Base-by-base conservation (phyloP, 2,888 invertebrate species). In the Lasioglossum malachurum region DNA sequence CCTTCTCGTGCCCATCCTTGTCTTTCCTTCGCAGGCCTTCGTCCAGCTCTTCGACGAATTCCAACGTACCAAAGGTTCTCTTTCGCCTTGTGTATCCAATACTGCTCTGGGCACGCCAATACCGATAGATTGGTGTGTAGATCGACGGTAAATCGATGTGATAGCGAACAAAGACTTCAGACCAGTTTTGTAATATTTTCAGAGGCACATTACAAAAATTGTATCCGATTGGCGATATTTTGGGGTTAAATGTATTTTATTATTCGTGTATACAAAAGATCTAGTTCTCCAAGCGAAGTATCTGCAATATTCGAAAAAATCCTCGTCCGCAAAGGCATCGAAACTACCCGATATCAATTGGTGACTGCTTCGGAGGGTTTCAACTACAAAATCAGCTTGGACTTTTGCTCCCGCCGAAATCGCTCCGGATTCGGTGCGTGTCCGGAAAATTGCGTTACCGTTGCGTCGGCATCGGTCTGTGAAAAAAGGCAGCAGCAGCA, bases 371-470 rank as follows among this genome's bases (percentile, higher is more conserved):
- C 53, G 53, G 23, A 53, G 8, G 10, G 23, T 23, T 53, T 23
- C 23, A 53, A 10, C 8, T 23, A 53, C 23, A 53, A 53, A 53
- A 53, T 23, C 53, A 10, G 53, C 53, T 23, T 23, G 8, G 23
- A 23, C 8, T 60, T 27, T 14, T 27, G 27, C 4, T n/a, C 14
- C 27, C 4, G 60, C 27, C 41, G n/a, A 81, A 73, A 75, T 44
- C 31, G 19, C 41, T 44, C 12, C 73, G 35, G 67, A 35, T 10
- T 19, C 4, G 73, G 46, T 77, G 57, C 78, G 44, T 23, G 69
- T 49, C 71, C n/a, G 77, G 71, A 64, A 86, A 83, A 87, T 82
- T 73, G 83, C 74, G 71, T 82, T 75, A 53, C 53, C 75, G 44
- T 38, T 73, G 60, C 67, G 10, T 41, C 49, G 64, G 71, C 23